A percentile compares a stretch with the other conserved stretches of the same genome.
These are phyloP conservation scores for Gasteruption jaculator DNA, from an alignment of 2,888 invertebrate species.

Conservation along the genomic window DNA sequence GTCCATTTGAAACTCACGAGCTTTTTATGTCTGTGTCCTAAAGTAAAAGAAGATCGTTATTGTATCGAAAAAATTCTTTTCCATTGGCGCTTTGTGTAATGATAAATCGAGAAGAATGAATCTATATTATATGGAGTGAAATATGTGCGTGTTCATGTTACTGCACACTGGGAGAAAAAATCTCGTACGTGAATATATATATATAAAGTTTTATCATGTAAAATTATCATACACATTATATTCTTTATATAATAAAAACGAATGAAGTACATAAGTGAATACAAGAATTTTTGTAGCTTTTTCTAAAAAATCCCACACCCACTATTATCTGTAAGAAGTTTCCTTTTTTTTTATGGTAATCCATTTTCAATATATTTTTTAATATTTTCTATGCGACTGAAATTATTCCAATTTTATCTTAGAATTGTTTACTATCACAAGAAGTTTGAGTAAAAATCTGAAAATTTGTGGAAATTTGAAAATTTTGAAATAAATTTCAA, in stretches of 20 bases:
- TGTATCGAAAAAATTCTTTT: conserved; percentile 19
- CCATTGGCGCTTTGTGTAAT: too few relatives aligned
- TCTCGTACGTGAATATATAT: conserved; percentile 33
- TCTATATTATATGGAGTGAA: conserved; percentile 13
- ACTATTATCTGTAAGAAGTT: too few relatives aligned
- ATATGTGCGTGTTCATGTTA: conserved; percentile 22
- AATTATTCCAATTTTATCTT: too few relatives aligned
- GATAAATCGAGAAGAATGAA: conserved; percentile 10
- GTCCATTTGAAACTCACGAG: conserved; percentile 47
- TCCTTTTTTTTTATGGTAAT: too few relatives aligned
- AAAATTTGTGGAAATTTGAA: too few relatives aligned
- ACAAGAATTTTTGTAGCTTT: conserved; percentile 13
- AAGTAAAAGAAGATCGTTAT: too few relatives aligned
- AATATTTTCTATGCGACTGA: too few relatives aligned
- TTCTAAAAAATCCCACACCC: not conserved
- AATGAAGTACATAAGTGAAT: conserved; percentile 27
- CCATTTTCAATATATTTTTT: too few relatives aligned
- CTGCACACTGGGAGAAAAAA: conserved; percentile 21
- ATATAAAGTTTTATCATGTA: conserved; percentile 36
- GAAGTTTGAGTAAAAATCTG: too few relatives aligned
- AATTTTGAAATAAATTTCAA: too few relatives aligned
- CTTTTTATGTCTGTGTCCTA: too few relatives aligned
- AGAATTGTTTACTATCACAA: too few relatives aligned
- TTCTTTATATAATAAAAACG: conserved; percentile 42
- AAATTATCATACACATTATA: conserved; percentile 41